These are phyloP conservation scores for Frieseomelitta varia DNA, from an alignment of 1,140 invertebrate species.

Conservation along the genomic window DNA sequence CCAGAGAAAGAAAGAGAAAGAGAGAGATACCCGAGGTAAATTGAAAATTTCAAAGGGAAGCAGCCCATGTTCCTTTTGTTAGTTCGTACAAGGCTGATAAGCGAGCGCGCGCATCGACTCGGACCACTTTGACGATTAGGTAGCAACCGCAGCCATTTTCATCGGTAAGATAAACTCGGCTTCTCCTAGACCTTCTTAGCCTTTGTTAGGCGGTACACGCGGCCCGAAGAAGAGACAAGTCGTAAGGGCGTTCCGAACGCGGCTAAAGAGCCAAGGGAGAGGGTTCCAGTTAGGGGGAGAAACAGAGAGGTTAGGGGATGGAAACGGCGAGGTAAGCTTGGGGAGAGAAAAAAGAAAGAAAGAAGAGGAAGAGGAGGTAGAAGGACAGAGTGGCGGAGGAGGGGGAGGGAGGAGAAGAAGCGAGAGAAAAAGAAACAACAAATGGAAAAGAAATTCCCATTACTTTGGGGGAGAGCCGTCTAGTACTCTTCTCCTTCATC, in stretches of 20 bases:
- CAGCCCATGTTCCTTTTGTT: background rate
- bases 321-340: constrained; percentile 19
- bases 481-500: constrained; percentile 68
- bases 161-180: constrained; percentile 47
- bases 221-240: constrained; percentile 39
- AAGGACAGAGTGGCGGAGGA: constrained; percentile 29
- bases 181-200: constrained; percentile 42
- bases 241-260: constrained; percentile 41
- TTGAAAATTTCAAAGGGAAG: background rate
- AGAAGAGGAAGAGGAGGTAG: constrained; percentile 53
- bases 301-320: constrained; percentile 13
- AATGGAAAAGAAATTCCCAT: constrained; percentile 77
- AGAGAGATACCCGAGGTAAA: too few species aligned
- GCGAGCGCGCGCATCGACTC: constrained; percentile 16
- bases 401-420: constrained; percentile 55
- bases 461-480: constrained; percentile 71
- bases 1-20: background rate
- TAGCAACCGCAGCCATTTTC: constrained; percentile 42
- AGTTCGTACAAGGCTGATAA: background rate
- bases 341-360: constrained; percentile 7
- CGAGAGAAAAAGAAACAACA: constrained; percentile 52
- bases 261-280: constrained; percentile 46
- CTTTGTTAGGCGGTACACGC: constrained; percentile 43
- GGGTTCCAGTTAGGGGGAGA: background rate
- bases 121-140: constrained; percentile 48